Percentiles rank a stretch among this genome's conserved stretches.
Conservation (phyloP, 2,113 vertebrate genomes). For the Elephas maximus region DNA sequence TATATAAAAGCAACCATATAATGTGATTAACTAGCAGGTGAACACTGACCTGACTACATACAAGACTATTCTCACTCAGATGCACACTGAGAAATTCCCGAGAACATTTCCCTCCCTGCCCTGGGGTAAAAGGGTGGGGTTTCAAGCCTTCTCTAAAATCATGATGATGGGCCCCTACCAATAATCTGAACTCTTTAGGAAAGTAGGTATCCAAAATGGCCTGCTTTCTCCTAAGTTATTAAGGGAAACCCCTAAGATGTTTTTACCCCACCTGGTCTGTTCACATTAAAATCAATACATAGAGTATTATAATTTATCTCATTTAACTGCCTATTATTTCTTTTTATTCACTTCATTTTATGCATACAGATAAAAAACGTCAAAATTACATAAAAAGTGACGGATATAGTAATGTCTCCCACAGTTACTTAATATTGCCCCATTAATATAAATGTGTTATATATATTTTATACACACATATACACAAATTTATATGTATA, state of each 20-base stretch:
- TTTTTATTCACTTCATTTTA: conserved; percentile 39
- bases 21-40: background rate
- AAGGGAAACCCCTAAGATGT: background rate
- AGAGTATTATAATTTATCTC: background rate
- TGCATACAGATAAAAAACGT: conserved; percentile 56
- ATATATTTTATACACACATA: background rate
- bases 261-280: conserved; percentile 28
- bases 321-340: conserved; percentile 42
- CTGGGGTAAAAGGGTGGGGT: background rate
- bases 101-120: background rate
- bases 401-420: background rate
- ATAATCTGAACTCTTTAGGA: conserved; percentile 34
- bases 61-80: background rate
- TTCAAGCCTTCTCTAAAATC: background rate
- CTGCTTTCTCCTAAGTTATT: background rate
- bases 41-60: background rate
- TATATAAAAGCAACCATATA: background rate
- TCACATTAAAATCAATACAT: conserved; percentile 71
- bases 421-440: background rate
- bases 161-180: background rate
- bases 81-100: background rate
- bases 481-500: background rate
- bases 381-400: background rate
- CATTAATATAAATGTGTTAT: background rate
- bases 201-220: background rate